These are phyloP conservation scores for Hylaea fasciaria DNA, from an alignment of 2,888 invertebrate genomes.

Conservation along the genomic window DNA sequence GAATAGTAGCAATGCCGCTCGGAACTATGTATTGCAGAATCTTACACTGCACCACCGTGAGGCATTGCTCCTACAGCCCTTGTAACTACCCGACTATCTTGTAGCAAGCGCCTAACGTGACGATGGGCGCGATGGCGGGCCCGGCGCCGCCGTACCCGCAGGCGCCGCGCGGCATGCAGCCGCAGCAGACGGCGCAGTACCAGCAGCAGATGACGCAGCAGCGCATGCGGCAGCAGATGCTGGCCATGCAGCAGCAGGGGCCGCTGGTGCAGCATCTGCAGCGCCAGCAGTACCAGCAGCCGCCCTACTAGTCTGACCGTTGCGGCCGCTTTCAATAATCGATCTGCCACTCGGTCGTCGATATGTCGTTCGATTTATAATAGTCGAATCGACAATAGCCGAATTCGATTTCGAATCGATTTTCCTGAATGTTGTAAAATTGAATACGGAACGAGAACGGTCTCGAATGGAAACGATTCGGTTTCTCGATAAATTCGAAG, in stretches of 20 bases:
- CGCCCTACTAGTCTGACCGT: conserved; percentile 64
- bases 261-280: conserved; percentile 82
- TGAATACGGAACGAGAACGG: no score
- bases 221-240: conserved; percentile 88
- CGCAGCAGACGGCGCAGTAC: conserved; percentile 86
- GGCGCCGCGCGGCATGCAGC: conserved; percentile 76
- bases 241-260: conserved; percentile 87
- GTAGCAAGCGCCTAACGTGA: conserved; percentile 91
- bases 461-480: no score
- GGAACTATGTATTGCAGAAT: no score
- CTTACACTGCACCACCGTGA: no score
- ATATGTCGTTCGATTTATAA: no score
- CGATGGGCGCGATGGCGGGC: conserved; percentile 92
- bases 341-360: no score
- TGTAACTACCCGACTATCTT: background rate
- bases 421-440: no score
- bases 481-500: no score
- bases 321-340: no score
- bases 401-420: background rate
- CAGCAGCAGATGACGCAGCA: conserved; percentile 84
- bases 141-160: conserved; percentile 91
- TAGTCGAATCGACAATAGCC: background rate
- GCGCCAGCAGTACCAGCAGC: conserved; percentile 74
- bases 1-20: no score
- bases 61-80: no score